Evolutionary conservation across 2,797 vertebrate species (phyloP).

Genomic region (Danio jaintianensis): DNA sequence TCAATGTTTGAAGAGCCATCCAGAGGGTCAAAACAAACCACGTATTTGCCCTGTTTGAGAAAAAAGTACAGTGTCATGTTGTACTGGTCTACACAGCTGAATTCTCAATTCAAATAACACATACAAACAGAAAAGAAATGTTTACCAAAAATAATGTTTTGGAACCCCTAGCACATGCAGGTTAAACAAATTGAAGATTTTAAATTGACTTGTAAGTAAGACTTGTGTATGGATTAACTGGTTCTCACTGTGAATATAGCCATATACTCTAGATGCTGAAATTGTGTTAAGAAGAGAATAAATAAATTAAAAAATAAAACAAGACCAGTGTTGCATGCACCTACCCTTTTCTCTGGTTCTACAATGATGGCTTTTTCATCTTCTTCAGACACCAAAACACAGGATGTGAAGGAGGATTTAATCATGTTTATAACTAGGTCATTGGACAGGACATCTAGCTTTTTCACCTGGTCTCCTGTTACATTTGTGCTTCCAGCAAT

Average conservation of each 20-base stretch:
- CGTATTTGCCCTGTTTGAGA: constrained; percentile 91
- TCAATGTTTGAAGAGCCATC: constrained; percentile 99
- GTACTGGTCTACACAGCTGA: neutral
- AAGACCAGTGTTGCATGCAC: neutral
- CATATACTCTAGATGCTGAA: too few relatives aligned
- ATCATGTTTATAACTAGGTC: constrained; percentile 96
- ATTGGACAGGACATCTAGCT: constrained; percentile 94
- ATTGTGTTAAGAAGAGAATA: too few relatives aligned
- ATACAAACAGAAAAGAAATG: too few relatives aligned
- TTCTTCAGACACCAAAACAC: constrained; percentile 94
- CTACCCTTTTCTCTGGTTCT: constrained; percentile 87
- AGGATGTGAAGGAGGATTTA: constrained; percentile 91
- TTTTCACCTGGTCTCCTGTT: constrained; percentile 97
- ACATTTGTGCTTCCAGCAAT: constrained; percentile 95
- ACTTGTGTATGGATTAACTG: too few relatives aligned
- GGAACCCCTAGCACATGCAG: too few relatives aligned
- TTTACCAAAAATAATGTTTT: too few relatives aligned
- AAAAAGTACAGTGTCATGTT: neutral
- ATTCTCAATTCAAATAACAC: too few relatives aligned
- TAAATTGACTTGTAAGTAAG: too few relatives aligned
- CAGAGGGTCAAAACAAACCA: constrained; percentile 96
- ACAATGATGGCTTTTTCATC: constrained; percentile 89
- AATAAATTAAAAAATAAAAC: neutral
- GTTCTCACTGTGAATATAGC: too few relatives aligned
- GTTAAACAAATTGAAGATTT: too few relatives aligned